Conservation (phyloP, 2,797 vertebrate species). For the Semotilus atromaculatus region DNA sequence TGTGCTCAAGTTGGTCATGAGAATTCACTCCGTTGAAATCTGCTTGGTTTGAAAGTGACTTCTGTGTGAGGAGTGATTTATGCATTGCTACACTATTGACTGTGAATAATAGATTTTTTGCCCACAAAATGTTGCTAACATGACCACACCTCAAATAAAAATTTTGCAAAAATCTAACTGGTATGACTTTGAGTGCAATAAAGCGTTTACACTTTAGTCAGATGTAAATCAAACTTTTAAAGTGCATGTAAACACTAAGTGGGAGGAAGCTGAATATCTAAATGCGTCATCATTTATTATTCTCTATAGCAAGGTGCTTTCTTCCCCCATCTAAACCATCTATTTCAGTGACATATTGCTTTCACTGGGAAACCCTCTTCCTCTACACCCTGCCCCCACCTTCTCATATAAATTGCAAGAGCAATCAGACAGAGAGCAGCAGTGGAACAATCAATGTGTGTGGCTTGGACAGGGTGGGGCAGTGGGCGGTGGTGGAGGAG, state of each 20-base stretch:
- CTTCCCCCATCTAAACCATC: conserved; percentile 45
- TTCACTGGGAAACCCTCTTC: conserved; percentile 27
- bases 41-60: neutral
- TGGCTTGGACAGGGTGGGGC: conserved; percentile 59
- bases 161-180: neutral
- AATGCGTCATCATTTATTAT: conserved; percentile 27
- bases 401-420: conserved; percentile 64
- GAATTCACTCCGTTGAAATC: neutral
- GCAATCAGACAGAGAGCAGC: conserved; percentile 67
- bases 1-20: neutral
- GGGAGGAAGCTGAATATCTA: neutral
- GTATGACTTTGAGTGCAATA: neutral
- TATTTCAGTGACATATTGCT: conserved; percentile 28
- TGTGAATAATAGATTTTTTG: neutral
- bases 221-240: neutral
- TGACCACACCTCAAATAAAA: neutral
- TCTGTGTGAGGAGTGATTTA: neutral
- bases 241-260: neutral
- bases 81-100: neutral
- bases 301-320: conserved; percentile 51
- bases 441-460: conserved; percentile 58
- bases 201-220: neutral
- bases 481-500: neutral
- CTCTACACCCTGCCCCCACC: conserved; percentile 44
- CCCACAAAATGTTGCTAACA: neutral